Evolutionary conservation across 2,888 invertebrate species (phyloP), one percentile per base, ranked within the genome.

Genomic region (Lasioglossum lativentre): DNA sequence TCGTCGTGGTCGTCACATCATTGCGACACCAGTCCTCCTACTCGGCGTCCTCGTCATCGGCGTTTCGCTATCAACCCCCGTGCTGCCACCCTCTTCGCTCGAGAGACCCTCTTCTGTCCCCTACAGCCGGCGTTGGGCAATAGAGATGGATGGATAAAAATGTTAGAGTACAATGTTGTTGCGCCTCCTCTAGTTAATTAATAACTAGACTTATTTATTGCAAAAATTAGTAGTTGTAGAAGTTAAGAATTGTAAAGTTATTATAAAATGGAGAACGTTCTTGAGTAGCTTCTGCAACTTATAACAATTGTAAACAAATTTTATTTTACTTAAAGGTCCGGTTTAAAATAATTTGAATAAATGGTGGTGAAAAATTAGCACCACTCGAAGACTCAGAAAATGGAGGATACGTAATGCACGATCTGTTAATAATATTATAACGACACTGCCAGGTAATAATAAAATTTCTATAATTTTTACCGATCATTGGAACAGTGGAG

Each of bases 1-100:
- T 85, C 83, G 72, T 78, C 84, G 75, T 34, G 27, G 59, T 59
- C 68, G 78, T 27, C 68, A 30, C 59, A 30, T 63, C 30, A n/a
- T 30, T 30, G 63, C 63, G 63, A 63, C 30, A 56, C 56, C 56
- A 56, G 56, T n/a, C 52, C 10, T 52, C 52, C 27, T 63, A 14
- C 6, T 19, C 30, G 16, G 5, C 77, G 59, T 66, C 74, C 71
- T 56, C 68, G 52, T 5, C 78, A 83, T 83, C 82, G 78, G 83
- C 76, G 59, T 79, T 45, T 19, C 74, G 80, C 76, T 83, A 83
- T 63, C 85, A 73, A 45, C 47, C 47, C 47, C 45, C 75, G 72
- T 16, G 63, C 27, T 45, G 63, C 42, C n/a, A 56, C 56, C 56
- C 56, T 56, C 56, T 56, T 30, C 63, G 63, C 63, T 63, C 63